Evolutionary conservation across 2,888 invertebrate species (phyloP).

Genomic region (Linyphia triangularis): DNA sequence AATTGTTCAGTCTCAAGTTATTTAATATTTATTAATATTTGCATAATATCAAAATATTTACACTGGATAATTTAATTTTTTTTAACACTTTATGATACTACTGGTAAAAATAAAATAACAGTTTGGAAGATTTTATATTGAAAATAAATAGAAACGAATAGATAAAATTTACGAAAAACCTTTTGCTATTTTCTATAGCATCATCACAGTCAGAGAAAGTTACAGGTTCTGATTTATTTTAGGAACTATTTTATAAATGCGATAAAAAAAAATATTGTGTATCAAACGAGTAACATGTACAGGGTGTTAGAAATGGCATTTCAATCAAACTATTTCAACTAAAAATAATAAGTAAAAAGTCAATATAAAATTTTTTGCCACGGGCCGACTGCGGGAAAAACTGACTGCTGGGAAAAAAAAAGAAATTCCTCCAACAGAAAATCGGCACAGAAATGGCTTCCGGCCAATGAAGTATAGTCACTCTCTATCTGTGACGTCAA

Average conservation of each 20-base stretch:
- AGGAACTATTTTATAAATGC: too few species aligned
- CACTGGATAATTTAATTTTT: too few species aligned
- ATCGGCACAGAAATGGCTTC: constrained; percentile 48
- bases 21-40: too few species aligned
- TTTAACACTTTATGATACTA: too few species aligned
- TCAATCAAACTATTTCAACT: constrained; percentile 1
- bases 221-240: neutral
- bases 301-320: neutral
- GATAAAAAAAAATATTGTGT: neutral
- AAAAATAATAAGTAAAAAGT: constrained; percentile 2
- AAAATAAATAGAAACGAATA: too few species aligned
- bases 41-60: too few species aligned
- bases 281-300: neutral
- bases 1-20: too few species aligned
- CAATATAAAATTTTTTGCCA: constrained; percentile 30
- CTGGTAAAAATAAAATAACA: too few species aligned
- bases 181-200: too few species aligned
- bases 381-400: neutral
- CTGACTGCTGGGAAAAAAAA: neutral
- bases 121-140: too few species aligned
- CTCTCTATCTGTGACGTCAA: constrained; percentile 54
- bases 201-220: too few species aligned
- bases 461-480: constrained; percentile 61
- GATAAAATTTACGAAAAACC: too few species aligned
- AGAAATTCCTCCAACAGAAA: constrained; percentile 40